Evolutionary conservation across 2,888 invertebrate genomes (phyloP).

Genomic region (Mantis religiosa): DNA sequence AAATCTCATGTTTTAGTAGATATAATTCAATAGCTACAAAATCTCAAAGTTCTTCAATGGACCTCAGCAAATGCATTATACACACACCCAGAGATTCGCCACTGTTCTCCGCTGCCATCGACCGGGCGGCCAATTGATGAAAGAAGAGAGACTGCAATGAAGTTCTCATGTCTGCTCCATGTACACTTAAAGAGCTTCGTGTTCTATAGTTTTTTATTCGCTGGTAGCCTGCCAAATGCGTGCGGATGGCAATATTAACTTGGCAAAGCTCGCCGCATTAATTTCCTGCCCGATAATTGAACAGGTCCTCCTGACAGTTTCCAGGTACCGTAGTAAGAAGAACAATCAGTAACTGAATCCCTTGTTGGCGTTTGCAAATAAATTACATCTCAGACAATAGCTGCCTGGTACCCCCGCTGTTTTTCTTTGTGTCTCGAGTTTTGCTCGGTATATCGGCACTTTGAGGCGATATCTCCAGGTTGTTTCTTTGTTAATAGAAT

Average conservation of each 20-base stretch:
- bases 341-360: not conserved
- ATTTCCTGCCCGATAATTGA: slow-evolving; percentile 3
- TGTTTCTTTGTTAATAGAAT: no score
- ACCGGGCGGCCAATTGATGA: not conserved
- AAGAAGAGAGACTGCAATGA: not conserved
- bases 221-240: not conserved
- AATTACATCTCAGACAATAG: not conserved
- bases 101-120: not conserved
- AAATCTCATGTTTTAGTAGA: no score
- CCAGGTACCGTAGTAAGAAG: not conserved
- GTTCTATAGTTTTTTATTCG: not conserved
- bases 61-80: no score
- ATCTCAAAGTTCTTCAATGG: no score
- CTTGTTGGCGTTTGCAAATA: not conserved
- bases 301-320: not conserved
- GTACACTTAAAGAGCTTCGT: not conserved
- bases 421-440: no score
- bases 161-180: not conserved
- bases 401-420: no score
- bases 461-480: no score
- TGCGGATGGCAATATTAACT: not conserved
- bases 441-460: no score
- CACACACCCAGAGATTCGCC: not conserved
- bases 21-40: no score
- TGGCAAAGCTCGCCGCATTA: not conserved